phyloP scores from a whole-genome alignment of 23 tunicate genomes.

The Trididemnum miniatum region DNA sequence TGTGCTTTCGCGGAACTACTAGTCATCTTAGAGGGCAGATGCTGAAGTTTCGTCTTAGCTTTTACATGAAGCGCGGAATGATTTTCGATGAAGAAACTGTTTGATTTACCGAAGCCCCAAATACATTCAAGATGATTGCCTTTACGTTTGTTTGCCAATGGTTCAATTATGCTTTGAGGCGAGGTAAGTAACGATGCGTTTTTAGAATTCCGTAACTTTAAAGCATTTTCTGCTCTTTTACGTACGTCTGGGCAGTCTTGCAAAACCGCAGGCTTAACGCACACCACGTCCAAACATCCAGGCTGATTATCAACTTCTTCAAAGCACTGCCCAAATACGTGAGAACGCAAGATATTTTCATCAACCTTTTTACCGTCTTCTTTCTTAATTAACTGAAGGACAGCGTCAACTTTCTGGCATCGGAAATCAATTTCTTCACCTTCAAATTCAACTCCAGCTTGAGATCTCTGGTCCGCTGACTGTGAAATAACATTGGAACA shows the following conservation, averaged over 20 bases:
- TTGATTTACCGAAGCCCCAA: constrained; percentile 21
- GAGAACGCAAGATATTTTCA: too few species aligned
- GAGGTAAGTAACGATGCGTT: neutral
- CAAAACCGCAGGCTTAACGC: constrained; percentile 6
- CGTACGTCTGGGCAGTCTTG: neutral
- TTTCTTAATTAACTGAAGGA: too few species aligned
- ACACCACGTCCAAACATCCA: constrained; percentile 22
- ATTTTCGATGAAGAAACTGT: constrained; percentile 4
- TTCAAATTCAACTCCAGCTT: too few species aligned
- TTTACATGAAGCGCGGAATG: neutral
- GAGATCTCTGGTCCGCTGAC: too few species aligned
- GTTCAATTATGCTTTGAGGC: neutral
- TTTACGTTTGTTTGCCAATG: neutral
- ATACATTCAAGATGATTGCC: neutral
- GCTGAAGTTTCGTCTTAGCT: neutral
- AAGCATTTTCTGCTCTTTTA: neutral
- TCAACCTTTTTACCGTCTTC: too few species aligned
- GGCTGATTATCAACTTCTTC: constrained; percentile 40
- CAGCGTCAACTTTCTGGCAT: too few species aligned
- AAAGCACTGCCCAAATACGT: constrained; percentile 21
- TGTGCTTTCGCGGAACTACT: neutral
- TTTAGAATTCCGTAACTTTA: neutral
- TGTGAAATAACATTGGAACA: too few species aligned
- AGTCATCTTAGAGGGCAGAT: neutral
- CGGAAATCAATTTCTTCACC: too few species aligned